Percentiles rank a stretch among this genome's conserved stretches.
phyloP scores from a whole-genome alignment of 2,888 invertebrate genomes.

The Oligia latruncula region DNA sequence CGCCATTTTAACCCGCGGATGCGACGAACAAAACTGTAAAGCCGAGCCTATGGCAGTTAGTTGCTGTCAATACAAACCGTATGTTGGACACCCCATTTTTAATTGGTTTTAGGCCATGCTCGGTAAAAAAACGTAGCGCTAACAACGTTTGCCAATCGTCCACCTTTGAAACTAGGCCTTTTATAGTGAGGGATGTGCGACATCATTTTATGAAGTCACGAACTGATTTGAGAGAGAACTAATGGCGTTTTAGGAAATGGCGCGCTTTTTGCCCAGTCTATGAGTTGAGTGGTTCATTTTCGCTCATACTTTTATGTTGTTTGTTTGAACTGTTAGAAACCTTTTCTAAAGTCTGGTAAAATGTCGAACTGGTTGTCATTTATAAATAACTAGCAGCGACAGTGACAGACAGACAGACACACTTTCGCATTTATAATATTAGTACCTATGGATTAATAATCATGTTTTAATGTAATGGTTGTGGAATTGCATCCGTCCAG shows the following conservation, averaged over 20 bases:
- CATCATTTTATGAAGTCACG: background rate
- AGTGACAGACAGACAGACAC: too few relatives aligned
- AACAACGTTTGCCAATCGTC: conserved; percentile 44
- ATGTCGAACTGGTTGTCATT: background rate
- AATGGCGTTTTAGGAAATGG: background rate
- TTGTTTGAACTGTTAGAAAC: background rate
- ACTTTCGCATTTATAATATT: too few relatives aligned
- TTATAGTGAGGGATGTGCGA: conserved; percentile 7
- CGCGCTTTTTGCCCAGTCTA: background rate
- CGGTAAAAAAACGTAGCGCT: conserved; percentile 40
- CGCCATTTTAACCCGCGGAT: conserved; percentile 17
- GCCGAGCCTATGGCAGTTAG: conserved; percentile 35
- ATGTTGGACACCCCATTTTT: conserved; percentile 41
- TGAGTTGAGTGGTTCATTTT: background rate
- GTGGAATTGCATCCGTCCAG: background rate
- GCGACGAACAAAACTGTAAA: conserved; percentile 33
- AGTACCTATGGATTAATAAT: background rate
- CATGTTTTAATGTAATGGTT: background rate
- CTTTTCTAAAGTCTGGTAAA: background rate
- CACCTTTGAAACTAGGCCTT: conserved; percentile 49
- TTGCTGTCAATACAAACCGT: conserved; percentile 46
- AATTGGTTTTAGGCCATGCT: conserved; percentile 54
- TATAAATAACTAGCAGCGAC: too few relatives aligned
- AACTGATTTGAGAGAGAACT: conserved; percentile 21
- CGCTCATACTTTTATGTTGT: background rate